Evolutionary conservation across 2,113 vertebrate species (phyloP).

Genomic region (Scortum barcoo): DNA sequence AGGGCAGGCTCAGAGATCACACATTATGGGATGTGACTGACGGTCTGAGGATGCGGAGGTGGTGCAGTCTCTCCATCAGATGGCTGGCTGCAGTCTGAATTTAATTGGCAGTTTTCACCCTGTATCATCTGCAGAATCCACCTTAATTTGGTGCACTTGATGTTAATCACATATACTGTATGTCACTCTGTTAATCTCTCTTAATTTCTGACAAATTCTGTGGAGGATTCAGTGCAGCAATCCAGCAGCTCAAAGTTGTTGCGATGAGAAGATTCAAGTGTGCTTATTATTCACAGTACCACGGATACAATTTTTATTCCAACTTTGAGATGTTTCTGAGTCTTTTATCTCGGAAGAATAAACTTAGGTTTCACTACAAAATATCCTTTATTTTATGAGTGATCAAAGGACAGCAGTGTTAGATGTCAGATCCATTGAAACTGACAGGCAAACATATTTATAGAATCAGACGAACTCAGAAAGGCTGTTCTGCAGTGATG

Average conservation of each 20-base stretch:
- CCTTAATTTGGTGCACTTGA: conserved; percentile 9
- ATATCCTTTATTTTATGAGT: conserved; percentile 13
- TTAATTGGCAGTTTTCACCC: conserved; percentile 23
- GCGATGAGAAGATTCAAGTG: conserved; percentile 35
- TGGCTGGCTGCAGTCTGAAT: conserved; percentile 36
- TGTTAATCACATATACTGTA: background rate
- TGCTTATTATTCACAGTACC: conserved; percentile 35
- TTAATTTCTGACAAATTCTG: conserved; percentile 21
- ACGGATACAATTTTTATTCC: conserved; percentile 26
- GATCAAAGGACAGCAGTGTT: conserved; percentile 38
- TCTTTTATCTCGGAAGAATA: conserved; percentile 12
- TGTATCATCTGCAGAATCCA: conserved; percentile 19
- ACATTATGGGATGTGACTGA: conserved; percentile 17
- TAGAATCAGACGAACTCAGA: conserved; percentile 37
- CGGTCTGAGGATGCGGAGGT: conserved; percentile 32
- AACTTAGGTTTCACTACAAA: background rate
- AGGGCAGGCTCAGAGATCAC: conserved; percentile 31
- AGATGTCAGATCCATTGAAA: conserved; percentile 8
- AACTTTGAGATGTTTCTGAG: conserved; percentile 20
- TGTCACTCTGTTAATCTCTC: background rate
- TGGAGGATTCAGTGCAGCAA: background rate
- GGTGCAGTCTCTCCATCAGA: conserved; percentile 33
- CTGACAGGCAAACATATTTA: conserved; percentile 36
- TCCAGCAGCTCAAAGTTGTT: background rate
- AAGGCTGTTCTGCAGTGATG: conserved; percentile 5